Conservation (phyloP, 2,797 vertebrate genomes). For the Crax fasciolata region DNA sequence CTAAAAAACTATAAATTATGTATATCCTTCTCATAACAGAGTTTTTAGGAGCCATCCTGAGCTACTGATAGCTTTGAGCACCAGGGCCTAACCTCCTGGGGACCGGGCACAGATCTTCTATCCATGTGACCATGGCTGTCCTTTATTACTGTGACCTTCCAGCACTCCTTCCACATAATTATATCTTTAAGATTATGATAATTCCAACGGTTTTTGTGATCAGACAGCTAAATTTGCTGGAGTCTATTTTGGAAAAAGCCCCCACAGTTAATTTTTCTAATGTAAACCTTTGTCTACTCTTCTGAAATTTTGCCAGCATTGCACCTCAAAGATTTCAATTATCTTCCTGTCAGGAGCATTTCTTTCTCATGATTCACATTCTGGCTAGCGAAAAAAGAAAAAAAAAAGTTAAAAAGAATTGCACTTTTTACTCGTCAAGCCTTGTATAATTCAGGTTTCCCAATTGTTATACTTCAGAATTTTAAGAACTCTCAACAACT, state of each 20-base stretch:
- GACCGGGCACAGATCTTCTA: neutral
- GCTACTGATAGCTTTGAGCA: neutral
- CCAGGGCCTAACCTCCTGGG: neutral
- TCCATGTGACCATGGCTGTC: neutral
- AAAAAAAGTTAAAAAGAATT: too few relatives aligned
- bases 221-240: slow-evolving; percentile 27
- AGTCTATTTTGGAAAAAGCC: neutral
- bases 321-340: slow-evolving; percentile 57
- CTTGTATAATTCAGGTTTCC: neutral
- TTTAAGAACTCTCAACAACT: neutral
- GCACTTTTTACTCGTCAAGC: neutral
- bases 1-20: neutral
- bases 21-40: neutral
- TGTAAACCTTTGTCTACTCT: slow-evolving; percentile 2
- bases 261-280: neutral
- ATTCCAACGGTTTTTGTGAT: neutral
- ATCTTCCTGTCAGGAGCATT: slow-evolving; percentile 33
- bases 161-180: neutral
- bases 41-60: neutral
- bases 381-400: neutral
- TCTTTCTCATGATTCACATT: slow-evolving; percentile 11
- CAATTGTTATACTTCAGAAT: neutral
- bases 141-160: neutral
- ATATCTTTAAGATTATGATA: neutral
- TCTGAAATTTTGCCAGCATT: slow-evolving; percentile 54